Evolutionary conservation across 92 coral and sea anemone genomes (phyloP).

Genomic region (Phenganax subtilis): DNA sequence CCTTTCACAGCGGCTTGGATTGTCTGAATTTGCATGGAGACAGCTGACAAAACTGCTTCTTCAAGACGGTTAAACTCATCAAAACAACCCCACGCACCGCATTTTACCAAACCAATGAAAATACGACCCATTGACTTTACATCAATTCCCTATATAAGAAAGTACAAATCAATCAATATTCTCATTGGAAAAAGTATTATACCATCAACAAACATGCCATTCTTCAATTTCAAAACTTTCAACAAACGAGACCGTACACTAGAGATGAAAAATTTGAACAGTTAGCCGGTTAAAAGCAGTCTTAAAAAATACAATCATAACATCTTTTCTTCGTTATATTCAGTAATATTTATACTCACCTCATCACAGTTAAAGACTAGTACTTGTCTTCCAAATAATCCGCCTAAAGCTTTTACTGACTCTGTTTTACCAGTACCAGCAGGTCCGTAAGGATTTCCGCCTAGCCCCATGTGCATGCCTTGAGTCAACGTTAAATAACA

Average conservation of each 20-base stretch:
- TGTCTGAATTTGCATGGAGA: conserved; percentile 97
- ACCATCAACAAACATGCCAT: too few species aligned
- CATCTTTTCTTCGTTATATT: background rate
- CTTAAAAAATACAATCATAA: background rate
- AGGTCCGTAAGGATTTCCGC: conserved; percentile 99
- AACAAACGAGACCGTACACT: too few species aligned
- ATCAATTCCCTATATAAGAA: conserved; percentile 72
- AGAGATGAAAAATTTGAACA: too few species aligned
- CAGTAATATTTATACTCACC: conserved; percentile 48
- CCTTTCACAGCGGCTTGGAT: conserved; percentile 94
- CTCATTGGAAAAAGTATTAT: too few species aligned
- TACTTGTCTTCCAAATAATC: conserved; percentile 95
- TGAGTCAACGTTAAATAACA: conserved; percentile 98
- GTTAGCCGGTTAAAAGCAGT: too few species aligned
- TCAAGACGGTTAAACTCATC: conserved; percentile 99
- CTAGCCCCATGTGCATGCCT: conserved; percentile 99
- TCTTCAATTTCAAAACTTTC: too few species aligned
- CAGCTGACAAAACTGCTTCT: conserved; percentile 98
- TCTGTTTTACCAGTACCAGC: conserved; percentile 99
- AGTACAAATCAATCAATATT: background rate
- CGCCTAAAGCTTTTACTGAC: conserved; percentile 96
- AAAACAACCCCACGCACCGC: conserved; percentile 99
- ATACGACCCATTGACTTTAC: conserved; percentile 99
- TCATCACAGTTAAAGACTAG: conserved; percentile 96
- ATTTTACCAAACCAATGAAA: conserved; percentile 94